phyloP scores from a whole-genome alignment of 1,140 invertebrate species.

The Lineus longissimus region DNA sequence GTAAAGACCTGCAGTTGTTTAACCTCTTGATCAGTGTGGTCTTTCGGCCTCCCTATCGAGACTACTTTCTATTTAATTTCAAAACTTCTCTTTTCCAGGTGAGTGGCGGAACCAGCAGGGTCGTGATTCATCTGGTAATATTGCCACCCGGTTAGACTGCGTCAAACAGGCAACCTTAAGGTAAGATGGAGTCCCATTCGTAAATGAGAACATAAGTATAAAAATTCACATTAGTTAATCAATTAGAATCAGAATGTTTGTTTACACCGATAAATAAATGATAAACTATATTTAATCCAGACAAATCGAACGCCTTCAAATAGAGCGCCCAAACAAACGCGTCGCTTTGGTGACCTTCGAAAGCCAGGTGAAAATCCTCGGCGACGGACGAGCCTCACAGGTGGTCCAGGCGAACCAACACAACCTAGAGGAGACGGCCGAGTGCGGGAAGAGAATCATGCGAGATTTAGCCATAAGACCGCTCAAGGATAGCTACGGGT shows the following conservation, averaged over 20 bases:
- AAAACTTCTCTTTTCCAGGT: too few relatives aligned
- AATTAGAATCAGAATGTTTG: too few relatives aligned
- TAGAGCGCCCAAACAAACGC: constrained; percentile 36
- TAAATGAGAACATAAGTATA: too few relatives aligned
- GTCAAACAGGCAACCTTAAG: constrained; percentile 37
- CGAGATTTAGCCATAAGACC: constrained; percentile 23
- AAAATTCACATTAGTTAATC: too few relatives aligned
- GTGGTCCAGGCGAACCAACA: constrained; percentile 9
- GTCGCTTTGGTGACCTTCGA: constrained; percentile 39
- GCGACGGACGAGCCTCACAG: constrained; percentile 22
- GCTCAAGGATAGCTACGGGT: constrained; percentile 30
- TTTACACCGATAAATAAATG: too few relatives aligned
- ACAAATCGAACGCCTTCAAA: constrained; percentile 35
- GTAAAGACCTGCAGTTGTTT: too few relatives aligned
- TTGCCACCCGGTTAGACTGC: constrained; percentile 22
- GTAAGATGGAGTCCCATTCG: constrained; percentile 13
- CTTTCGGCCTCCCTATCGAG: too few relatives aligned
- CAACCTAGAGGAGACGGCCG: constrained; percentile 26
- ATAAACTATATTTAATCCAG: constrained; percentile 20
- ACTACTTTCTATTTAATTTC: too few relatives aligned
- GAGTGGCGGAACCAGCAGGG: too few relatives aligned
- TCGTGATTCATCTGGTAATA: too few relatives aligned
- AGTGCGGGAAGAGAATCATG: constrained; percentile 25
- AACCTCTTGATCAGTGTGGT: too few relatives aligned
- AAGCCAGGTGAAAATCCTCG: constrained; percentile 31